Evolutionary conservation across 2,113 vertebrate species (phyloP).

Genomic region (Caloenas nicobarica): DNA sequence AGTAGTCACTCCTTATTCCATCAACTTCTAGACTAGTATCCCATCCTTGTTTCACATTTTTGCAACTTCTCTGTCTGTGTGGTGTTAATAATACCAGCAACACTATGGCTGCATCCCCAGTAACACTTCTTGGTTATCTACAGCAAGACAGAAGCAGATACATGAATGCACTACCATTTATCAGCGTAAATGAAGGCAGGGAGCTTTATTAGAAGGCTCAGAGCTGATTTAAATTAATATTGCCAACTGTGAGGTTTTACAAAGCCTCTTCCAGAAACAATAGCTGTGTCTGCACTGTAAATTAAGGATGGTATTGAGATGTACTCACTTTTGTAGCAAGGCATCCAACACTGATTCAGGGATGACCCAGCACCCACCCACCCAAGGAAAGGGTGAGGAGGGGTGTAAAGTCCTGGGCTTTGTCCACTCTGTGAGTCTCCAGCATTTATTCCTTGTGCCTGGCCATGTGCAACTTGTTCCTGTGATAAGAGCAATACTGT

Average conservation of each 20-base stretch:
- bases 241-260: neutral
- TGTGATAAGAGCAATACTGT: neutral
- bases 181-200: slow-evolving; percentile 4
- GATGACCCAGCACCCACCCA: too few species aligned
- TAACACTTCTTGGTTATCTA: slow-evolving; percentile 1
- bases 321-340: neutral
- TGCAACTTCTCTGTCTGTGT: neutral
- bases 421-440: neutral
- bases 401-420: neutral
- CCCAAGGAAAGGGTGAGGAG: too few species aligned
- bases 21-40: neutral
- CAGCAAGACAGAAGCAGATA: neutral
- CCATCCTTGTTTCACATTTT: neutral
- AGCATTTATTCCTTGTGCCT: neutral
- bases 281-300: neutral
- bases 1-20: neutral
- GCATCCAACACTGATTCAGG: neutral
- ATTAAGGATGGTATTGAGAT: neutral
- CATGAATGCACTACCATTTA: neutral
- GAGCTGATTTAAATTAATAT: slow-evolving; percentile 24
- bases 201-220: slow-evolving; percentile 27
- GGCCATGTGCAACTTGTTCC: neutral
- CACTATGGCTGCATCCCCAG: neutral
- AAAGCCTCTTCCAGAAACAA: slow-evolving; percentile 16
- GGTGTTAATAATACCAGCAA: neutral